phyloP scores from a whole-genome alignment of 2,113 vertebrate species.

The Mirza zaza region DNA sequence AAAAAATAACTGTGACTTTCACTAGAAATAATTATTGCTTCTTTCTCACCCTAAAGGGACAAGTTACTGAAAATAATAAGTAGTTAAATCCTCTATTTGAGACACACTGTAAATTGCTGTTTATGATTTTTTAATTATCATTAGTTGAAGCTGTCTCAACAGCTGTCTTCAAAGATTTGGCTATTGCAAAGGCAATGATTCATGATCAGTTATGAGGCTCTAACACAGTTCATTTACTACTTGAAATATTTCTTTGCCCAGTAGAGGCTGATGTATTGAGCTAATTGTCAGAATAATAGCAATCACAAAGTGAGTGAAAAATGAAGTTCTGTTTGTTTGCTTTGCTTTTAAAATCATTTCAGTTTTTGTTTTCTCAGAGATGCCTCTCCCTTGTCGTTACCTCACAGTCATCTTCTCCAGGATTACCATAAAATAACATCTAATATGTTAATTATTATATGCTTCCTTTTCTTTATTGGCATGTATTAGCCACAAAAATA shows the following conservation, averaged over 20 bases:
- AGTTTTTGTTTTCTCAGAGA: background rate
- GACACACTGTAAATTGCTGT: conserved; percentile 37
- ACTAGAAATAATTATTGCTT: background rate
- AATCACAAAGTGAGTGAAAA: background rate
- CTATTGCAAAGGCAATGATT: background rate
- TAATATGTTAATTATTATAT: background rate
- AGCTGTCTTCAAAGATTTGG: conserved; percentile 9
- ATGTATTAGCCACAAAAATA: background rate
- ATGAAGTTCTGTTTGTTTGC: background rate
- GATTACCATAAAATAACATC: background rate
- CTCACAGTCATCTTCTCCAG: background rate
- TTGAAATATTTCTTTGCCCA: background rate
- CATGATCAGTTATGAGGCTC: background rate
- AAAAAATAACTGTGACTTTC: background rate
- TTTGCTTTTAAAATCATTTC: background rate
- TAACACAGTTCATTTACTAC: background rate
- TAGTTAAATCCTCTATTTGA: background rate
- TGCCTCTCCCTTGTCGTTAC: background rate
- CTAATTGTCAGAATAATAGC: background rate
- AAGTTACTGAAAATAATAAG: conserved; percentile 11
- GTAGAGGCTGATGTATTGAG: background rate
- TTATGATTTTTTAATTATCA: conserved; percentile 47
- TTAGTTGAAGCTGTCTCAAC: conserved; percentile 32
- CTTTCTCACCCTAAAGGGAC: background rate
- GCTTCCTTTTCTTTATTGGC: background rate